Evolutionary conservation across 1,140 invertebrate species (phyloP), one percentile per base, ranked within the genome.

Genomic region (Zaprionus inermis): DNA sequence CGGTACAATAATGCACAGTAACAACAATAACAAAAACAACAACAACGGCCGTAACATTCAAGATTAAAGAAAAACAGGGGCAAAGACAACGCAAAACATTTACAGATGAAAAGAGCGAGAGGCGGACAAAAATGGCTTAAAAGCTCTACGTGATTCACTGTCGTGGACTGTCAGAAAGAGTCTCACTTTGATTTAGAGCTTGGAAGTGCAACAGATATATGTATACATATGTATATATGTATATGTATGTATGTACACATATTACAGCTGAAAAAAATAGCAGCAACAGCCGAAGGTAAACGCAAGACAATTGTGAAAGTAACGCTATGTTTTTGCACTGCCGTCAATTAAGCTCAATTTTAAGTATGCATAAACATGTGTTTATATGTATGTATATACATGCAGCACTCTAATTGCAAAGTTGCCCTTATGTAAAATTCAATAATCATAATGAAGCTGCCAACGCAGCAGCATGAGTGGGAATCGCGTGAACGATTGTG

Each of bases 351-450:
- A 66, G 63, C 55, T 72, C 34, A 24, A 44, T 24, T 34, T 59
- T 72, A 46, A 59, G 65, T 49, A 51, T 46, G 49, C 56, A 16
- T n/a, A 44, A 41, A 24, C 32, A 14, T 67, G 28, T 49, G 24
- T 24, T n/a, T 65, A 16, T 14, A 41, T 54, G 36, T 34, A 14
- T 67, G 28, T 49, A n/a, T 36, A 36, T 30, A 49, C 44, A 49
- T 49, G 44, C 18, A 20, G 60, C 55, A 76, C 60, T 72, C 73
- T 65, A 74, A 74, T 74, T 74, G 69, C 51, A 38, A 36, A 49
- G 56, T 34, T 72, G 16, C 14, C 20, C 59, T 32, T 51, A 61
- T 51, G 60, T 54, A 64, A 74, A 74, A 74, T 61, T 69, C 32
- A 69, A 69, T 61, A 74, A 68, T 72, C n/a, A 51, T 49, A 49